Conservation (phyloP, 2,113 vertebrate species). For the Mohoua ochrocephala region DNA sequence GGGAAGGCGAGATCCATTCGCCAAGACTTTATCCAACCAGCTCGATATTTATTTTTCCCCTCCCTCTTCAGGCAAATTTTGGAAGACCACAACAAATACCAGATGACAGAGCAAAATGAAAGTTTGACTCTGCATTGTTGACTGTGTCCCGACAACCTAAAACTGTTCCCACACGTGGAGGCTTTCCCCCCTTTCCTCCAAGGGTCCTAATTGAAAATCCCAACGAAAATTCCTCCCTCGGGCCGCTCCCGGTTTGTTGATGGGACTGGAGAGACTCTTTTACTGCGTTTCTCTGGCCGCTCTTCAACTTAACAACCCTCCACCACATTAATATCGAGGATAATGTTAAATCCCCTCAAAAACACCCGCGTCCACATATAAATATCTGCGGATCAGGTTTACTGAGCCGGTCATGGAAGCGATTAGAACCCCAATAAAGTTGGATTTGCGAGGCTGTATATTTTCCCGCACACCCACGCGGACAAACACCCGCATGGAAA, state of each 20-base stretch:
- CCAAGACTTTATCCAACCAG: not conserved
- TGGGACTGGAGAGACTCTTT: not conserved
- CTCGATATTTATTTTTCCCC: not conserved
- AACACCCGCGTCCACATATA: not conserved
- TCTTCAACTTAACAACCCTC: not conserved
- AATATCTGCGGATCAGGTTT: not conserved
- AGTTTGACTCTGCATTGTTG: not conserved
- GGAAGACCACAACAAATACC: not conserved
- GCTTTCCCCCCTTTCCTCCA: rapidly evolving
- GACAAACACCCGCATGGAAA: not conserved
- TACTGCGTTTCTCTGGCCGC: not conserved
- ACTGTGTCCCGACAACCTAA: not conserved
- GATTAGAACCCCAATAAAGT: conserved; percentile 27
- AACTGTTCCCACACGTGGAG: not conserved
- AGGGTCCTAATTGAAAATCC: not conserved
- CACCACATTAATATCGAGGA: not conserved
- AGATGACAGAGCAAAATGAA: not conserved
- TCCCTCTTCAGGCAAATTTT: not conserved
- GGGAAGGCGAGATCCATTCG: not conserved
- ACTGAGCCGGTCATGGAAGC: not conserved
- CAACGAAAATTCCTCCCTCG: not conserved
- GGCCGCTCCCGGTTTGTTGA: not conserved
- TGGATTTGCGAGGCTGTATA: conserved; percentile 8
- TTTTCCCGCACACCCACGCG: conserved; percentile 21
- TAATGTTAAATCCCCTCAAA: not conserved